phyloP scores from a whole-genome alignment of 2,113 vertebrate species.

The Engystomops pustulosus region DNA sequence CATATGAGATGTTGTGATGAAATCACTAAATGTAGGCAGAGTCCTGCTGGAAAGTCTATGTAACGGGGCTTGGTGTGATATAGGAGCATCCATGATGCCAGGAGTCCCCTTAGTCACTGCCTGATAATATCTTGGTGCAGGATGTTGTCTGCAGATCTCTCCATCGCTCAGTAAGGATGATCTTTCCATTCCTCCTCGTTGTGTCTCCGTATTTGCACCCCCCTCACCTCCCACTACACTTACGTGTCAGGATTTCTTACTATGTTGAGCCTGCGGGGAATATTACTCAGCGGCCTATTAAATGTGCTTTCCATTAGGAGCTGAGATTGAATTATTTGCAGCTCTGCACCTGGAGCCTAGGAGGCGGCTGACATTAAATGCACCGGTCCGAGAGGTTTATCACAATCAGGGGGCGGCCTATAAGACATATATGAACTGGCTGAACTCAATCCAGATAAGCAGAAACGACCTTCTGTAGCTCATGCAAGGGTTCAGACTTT shows the following conservation, averaged over 20 bases:
- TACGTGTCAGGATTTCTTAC: background rate
- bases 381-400: background rate
- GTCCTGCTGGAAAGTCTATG: too few species aligned
- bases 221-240: background rate
- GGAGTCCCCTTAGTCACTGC: too few species aligned
- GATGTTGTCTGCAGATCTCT: background rate
- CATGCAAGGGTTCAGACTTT: background rate
- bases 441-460: too few species aligned
- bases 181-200: background rate
- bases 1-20: too few species aligned
- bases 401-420: background rate
- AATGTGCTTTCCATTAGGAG: slow-evolving; percentile 30
- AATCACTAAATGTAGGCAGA: too few species aligned
- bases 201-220: background rate
- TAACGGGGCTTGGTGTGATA: too few species aligned
- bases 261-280: background rate
- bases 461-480: background rate
- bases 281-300: slow-evolving; percentile 30
- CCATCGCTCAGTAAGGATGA: background rate
- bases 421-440: background rate
- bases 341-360: slow-evolving; percentile 4
- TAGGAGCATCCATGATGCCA: too few species aligned
- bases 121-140: too few species aligned
- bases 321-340: slow-evolving; percentile 20
- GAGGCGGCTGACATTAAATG: background rate